Evolutionary conservation across 2,888 invertebrate species (phyloP).

Genomic region (Cerceris ruficornis): DNA sequence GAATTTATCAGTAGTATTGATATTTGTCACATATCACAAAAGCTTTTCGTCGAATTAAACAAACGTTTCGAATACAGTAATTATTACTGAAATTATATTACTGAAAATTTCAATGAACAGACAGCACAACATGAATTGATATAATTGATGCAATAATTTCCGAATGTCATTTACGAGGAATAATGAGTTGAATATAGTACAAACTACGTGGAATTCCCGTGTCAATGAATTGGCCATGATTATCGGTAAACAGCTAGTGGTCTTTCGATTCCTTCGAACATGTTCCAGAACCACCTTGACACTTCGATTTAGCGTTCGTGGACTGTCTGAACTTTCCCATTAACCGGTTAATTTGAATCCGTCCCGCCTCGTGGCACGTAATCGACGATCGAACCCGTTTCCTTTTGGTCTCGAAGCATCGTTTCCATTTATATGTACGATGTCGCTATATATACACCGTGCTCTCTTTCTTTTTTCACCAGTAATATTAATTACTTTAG

Average conservation of each 20-base stretch:
- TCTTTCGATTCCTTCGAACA: conserved; percentile 13
- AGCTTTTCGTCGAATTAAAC: no score
- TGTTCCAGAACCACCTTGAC: conserved; percentile 20
- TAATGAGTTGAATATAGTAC: no score
- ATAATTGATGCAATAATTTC: no score
- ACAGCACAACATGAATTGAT: no score
- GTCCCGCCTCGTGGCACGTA: conserved; percentile 33
- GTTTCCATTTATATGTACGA: conserved; percentile 2
- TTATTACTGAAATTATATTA: no score
- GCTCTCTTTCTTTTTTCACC: neutral
- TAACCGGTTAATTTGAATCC: conserved; percentile 60
- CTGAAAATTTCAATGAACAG: no score
- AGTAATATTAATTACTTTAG: conserved; percentile 2
- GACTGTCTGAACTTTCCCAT: conserved; percentile 46
- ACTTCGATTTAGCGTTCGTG: conserved; percentile 42
- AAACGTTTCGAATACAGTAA: no score
- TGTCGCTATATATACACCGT: conserved; percentile 4
- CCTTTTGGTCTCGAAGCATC: conserved; percentile 27
- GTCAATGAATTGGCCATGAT: conserved; percentile 30
- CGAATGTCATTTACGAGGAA: no score
- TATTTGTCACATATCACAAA: no score
- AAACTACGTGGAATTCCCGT: no score
- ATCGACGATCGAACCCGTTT: conserved; percentile 52
- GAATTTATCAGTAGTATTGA: no score
- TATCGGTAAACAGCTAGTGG: conserved; percentile 27